These are phyloP conservation scores for Abrostola triplasia DNA, from an alignment of 2,888 invertebrate species.

Conservation along the genomic window DNA sequence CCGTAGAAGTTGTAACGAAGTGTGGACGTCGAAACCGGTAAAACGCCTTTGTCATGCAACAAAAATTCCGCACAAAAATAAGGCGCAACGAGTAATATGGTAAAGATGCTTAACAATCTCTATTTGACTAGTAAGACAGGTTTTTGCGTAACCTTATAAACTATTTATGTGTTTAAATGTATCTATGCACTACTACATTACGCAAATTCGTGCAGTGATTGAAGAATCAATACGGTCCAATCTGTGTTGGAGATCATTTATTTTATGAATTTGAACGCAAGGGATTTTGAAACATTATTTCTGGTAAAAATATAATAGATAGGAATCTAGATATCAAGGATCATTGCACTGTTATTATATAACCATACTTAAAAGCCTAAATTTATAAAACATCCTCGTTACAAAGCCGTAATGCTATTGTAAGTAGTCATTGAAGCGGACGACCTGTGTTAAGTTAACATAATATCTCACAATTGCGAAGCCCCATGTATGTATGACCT, in stretches of 20 bases:
- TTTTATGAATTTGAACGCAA: no score
- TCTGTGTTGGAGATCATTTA: no score
- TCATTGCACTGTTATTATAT: no score
- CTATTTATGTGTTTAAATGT: neutral
- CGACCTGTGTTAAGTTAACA: conserved; percentile 45
- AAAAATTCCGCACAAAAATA: conserved; percentile 59
- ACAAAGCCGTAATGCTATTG: conserved; percentile 39
- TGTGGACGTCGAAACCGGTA: conserved; percentile 60
- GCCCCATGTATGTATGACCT: conserved; percentile 67
- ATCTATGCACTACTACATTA: neutral
- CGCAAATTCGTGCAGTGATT: neutral
- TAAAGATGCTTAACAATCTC: conserved; percentile 23
- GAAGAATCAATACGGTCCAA: no score
- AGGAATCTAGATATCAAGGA: no score
- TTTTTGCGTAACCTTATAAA: conserved; percentile 19
- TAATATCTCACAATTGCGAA: conserved; percentile 54
- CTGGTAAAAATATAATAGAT: no score
- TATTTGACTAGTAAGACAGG: conserved; percentile 6
- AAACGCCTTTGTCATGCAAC: conserved; percentile 63
- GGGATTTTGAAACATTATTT: no score
- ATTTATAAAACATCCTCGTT: neutral
- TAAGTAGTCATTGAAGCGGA: conserved; percentile 47
- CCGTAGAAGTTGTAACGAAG: conserved; percentile 51
- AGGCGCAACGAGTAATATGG: conserved; percentile 43
- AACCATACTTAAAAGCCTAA: no score